Evolutionary conservation across 2,113 vertebrate genomes (phyloP), one percentile per base, ranked within the genome.

Genomic region (Nematolebias whitei): DNA sequence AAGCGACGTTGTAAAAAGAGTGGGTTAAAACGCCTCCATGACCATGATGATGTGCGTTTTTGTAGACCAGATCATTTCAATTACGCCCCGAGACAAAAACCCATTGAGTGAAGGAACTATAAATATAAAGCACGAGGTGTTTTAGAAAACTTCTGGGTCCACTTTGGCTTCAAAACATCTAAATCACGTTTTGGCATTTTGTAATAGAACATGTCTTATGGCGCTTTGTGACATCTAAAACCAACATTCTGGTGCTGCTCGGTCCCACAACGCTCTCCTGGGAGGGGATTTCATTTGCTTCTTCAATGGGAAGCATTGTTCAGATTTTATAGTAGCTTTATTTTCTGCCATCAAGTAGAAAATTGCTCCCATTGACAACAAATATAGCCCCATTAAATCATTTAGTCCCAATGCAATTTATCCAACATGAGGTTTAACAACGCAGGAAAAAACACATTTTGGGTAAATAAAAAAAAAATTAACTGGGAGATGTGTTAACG

Each of bases 301-400:
- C 9, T 19, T 26, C 78, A 85, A 87, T 50, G 76, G 56, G 73
- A 55, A 52, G 23, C 56, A 72, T 76, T 83, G 79, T 82, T 83
- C 43, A 19, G 22, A 48, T 74, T 78, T 50, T 44, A 76, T 19
- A 52, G 43, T 49, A 29, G 6, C 50, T 53, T 24, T 39, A 4
- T 52, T 68, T 64, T 56, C 52, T 29, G 24, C 16, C 71, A 68
- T 61, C 47, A 73, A 49, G 72, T 19, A 63, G 41, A 50, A 38
- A 79, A 61, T 23, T 16, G 0, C 15, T 26, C 61, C 35, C 68
- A 52, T 35, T 55, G 51, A 73, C 60, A 64, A 45, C 40, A 20
- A 41, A 35, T 35, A 35, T 8, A 8, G 32, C 32, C 32, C 32
- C 32, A 35, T 62, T 22, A 61, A 12, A 41, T 44, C 22, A 69